phyloP scores from a whole-genome alignment of 2,888 invertebrate genomes.

The Temnothorax ravouxi region DNA sequence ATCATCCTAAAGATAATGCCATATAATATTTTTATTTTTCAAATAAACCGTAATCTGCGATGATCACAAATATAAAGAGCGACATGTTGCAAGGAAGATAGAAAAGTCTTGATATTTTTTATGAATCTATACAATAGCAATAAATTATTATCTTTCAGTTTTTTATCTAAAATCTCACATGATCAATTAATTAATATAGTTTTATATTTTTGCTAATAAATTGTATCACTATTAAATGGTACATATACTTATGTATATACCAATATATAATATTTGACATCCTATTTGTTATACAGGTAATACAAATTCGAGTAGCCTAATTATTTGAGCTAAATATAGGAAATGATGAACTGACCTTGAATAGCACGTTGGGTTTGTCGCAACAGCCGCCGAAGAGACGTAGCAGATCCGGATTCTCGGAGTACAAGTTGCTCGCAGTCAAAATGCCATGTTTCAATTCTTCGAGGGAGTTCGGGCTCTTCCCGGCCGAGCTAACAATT shows the following conservation, averaged over 20 bases:
- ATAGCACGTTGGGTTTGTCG: constrained; percentile 87
- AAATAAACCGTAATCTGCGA: background rate
- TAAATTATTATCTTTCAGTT: background rate
- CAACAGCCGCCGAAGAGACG: constrained; percentile 90
- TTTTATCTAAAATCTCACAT: background rate
- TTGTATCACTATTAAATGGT: no score
- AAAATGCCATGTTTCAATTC: constrained; percentile 90
- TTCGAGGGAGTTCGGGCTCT: constrained; percentile 87
- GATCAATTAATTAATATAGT: background rate
- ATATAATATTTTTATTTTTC: background rate
- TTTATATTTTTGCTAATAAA: no score
- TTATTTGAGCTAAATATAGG: background rate
- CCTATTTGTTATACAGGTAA: constrained; percentile 1
- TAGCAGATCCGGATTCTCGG: constrained; percentile 88
- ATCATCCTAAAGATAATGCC: constrained; percentile 85
- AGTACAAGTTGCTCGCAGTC: constrained; percentile 88
- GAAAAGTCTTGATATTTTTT: background rate
- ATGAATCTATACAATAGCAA: background rate
- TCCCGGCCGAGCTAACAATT: constrained; percentile 86
- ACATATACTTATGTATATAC: background rate
- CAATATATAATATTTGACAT: background rate
- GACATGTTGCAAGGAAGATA: background rate
- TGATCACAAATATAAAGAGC: background rate
- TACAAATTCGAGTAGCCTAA: background rate
- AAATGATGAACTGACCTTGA: constrained; percentile 85